These are phyloP conservation scores for Rhynchophorus ferrugineus DNA, from an alignment of 1,140 invertebrate species.

Conservation along the genomic window DNA sequence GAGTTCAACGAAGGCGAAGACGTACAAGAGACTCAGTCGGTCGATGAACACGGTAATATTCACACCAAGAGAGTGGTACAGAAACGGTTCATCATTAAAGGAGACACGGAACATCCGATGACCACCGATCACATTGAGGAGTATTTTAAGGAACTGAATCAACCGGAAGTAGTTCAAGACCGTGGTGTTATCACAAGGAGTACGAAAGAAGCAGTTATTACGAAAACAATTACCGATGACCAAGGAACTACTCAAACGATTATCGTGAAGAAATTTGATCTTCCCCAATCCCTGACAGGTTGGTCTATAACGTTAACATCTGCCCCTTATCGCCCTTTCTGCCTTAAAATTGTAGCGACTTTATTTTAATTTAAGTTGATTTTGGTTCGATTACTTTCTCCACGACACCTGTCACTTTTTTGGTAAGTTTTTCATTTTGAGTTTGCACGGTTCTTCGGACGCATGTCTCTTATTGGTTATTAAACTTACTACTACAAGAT, in stretches of 20 bases:
- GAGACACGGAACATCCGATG: constrained; percentile 19
- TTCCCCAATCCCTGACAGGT: constrained; percentile 22
- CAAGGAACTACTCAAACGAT: constrained; percentile 12
- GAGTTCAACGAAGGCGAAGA: constrained; percentile 47
- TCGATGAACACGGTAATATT: constrained; percentile 46
- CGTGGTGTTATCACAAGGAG: constrained; percentile 19
- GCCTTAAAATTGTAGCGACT: background rate
- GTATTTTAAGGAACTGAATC: constrained; percentile 23
- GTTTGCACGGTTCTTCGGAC: constrained; percentile 26
- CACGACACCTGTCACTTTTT: constrained; percentile 1
- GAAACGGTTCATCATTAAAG: constrained; percentile 42
- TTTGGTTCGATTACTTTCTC: background rate
- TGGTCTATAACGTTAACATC: constrained; percentile 15
- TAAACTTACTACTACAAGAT: too few relatives aligned
- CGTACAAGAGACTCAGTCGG: constrained; percentile 42
- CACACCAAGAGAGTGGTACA: constrained; percentile 46
- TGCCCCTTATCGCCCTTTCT: background rate
- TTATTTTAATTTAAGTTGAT: constrained; percentile 5
- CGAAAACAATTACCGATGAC: constrained; percentile 13
- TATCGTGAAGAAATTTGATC: constrained; percentile 18
- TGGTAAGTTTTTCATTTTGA: constrained; percentile 25
- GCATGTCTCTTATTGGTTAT: too few relatives aligned
- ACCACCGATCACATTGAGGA: constrained; percentile 22
- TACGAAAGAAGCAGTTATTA: constrained; percentile 12
- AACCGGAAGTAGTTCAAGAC: constrained; percentile 20